A percentile compares a stretch with the other conserved stretches of the same genome.
phyloP scores from a whole-genome alignment of 2,888 invertebrate genomes.

The Coenonympha glycerion region DNA sequence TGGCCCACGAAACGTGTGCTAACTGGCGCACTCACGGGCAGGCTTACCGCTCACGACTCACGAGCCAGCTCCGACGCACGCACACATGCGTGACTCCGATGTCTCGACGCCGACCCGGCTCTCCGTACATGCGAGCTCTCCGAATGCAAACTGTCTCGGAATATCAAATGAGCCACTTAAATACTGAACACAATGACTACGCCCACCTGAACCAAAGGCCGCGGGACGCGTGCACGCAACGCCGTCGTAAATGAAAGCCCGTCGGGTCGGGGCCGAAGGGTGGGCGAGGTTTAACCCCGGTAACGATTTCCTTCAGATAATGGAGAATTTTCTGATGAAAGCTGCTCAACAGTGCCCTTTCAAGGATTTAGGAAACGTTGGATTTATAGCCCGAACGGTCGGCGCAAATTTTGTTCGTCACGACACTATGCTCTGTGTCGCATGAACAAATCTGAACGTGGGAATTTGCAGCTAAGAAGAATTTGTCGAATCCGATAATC shows the following conservation, averaged over 20 bases:
- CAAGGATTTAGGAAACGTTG: slow-evolving; percentile 63
- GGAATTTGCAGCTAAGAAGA: slow-evolving; percentile 36
- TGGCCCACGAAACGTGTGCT: too few species aligned
- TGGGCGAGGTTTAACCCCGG: slow-evolving; percentile 65
- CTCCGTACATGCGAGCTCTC: slow-evolving; percentile 62
- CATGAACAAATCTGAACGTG: slow-evolving; percentile 48
- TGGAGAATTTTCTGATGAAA: slow-evolving; percentile 73
- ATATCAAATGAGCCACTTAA: slow-evolving; percentile 76
- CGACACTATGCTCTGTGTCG: slow-evolving; percentile 51
- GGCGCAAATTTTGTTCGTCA: slow-evolving; percentile 59
- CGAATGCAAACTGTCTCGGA: slow-evolving; percentile 73
- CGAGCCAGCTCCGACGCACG: slow-evolving; percentile 19
- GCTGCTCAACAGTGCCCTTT: slow-evolving; percentile 64
- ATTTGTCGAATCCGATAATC: slow-evolving; percentile 30
- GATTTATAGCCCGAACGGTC: slow-evolving; percentile 62
- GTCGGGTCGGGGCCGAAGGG: slow-evolving; percentile 58
- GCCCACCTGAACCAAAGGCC: slow-evolving; percentile 72
- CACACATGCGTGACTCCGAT: slow-evolving; percentile 44
- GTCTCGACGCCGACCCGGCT: slow-evolving; percentile 50
- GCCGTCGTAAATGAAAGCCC: slow-evolving; percentile 66
- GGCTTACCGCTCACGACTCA: too few species aligned
- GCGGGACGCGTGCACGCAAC: slow-evolving; percentile 71
- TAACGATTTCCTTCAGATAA: slow-evolving; percentile 75
- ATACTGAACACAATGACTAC: slow-evolving; percentile 71
- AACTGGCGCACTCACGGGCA: too few species aligned